Conservation (phyloP, 2,797 vertebrate genomes). For the Perdix hodgsoniae region DNA sequence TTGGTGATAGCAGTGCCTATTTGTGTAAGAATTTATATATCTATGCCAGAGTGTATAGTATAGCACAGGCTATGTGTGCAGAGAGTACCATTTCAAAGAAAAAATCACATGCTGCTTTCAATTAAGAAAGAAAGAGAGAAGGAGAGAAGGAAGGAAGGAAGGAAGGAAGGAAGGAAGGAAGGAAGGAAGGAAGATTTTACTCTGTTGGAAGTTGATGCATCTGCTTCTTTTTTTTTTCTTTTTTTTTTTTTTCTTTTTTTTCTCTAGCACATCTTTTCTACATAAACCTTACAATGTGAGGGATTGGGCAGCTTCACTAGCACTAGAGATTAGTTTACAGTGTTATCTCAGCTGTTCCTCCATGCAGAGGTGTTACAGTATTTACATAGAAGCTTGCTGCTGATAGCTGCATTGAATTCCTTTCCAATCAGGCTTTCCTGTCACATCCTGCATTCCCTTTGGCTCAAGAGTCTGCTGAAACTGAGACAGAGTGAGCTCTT, state of each 20-base stretch:
- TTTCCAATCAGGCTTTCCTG: constrained; percentile 33
- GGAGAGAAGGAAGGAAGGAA: too few relatives aligned
- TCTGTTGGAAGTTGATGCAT: background rate
- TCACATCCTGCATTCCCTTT: constrained; percentile 49
- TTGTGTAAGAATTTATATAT: background rate
- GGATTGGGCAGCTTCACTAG: constrained; percentile 35
- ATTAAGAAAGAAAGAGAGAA: background rate
- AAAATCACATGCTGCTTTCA: background rate
- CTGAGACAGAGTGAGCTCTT: background rate
- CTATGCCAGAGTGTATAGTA: background rate
- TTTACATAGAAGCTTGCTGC: constrained; percentile 77
- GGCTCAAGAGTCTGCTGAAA: background rate
- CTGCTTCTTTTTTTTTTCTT: background rate
- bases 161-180: background rate
- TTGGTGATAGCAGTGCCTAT: background rate
- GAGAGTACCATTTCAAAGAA: background rate
- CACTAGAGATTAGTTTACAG: constrained; percentile 76
- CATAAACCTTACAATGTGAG: background rate
- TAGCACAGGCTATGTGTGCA: background rate
- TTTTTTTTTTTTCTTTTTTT: background rate
- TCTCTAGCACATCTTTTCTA: constrained; percentile 8
- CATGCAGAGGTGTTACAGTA: constrained; percentile 74
- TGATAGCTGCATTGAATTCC: constrained; percentile 73
- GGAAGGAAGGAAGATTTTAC: background rate
- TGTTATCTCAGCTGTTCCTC: constrained; percentile 81